A percentile compares a stretch with the other conserved stretches of the same genome.
phyloP scores from a whole-genome alignment of 1,140 invertebrate species.

The Lordiphosa clarofinis region DNA sequence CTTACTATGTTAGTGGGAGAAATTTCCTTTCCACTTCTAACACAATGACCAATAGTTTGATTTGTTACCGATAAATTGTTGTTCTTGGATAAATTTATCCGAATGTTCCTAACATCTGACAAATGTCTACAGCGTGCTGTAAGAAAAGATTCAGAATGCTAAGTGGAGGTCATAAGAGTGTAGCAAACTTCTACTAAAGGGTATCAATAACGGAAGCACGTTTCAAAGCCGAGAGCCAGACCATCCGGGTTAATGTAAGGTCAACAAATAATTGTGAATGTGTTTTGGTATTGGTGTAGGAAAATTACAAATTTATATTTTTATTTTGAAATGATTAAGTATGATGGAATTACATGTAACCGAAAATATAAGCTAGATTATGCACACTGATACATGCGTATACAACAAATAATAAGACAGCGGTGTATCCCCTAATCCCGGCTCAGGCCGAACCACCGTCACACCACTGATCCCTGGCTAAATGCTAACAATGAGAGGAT shows the following conservation, averaged over 20 bases:
- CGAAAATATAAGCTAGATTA: slow-evolving; percentile 8
- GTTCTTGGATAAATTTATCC: too few species aligned
- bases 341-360: slow-evolving; percentile 13
- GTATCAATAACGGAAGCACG: slow-evolving; percentile 25
- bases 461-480: slow-evolving; percentile 17
- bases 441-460: neutral
- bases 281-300: slow-evolving; percentile 1
- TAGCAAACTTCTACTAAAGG: too few species aligned
- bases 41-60: too few species aligned
- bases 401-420: slow-evolving; percentile 1
- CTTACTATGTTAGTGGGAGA: too few species aligned
- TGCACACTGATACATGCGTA: slow-evolving; percentile 8
- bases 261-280: slow-evolving; percentile 1
- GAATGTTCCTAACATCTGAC: too few species aligned
- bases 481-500: slow-evolving; percentile 29
- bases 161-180: too few species aligned
- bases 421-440: slow-evolving; percentile 9
- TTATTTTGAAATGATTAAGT: slow-evolving; percentile 31
- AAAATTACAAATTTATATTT: slow-evolving; percentile 31
- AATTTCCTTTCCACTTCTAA: too few species aligned
- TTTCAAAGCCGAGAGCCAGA: slow-evolving; percentile 2
- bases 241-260: slow-evolving; percentile 30
- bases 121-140: too few species aligned
- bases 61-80: too few species aligned
- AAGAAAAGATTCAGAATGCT: too few species aligned